Conservation (phyloP, 2,888 invertebrate species). For the Gymnoscelis rufifasciata region DNA sequence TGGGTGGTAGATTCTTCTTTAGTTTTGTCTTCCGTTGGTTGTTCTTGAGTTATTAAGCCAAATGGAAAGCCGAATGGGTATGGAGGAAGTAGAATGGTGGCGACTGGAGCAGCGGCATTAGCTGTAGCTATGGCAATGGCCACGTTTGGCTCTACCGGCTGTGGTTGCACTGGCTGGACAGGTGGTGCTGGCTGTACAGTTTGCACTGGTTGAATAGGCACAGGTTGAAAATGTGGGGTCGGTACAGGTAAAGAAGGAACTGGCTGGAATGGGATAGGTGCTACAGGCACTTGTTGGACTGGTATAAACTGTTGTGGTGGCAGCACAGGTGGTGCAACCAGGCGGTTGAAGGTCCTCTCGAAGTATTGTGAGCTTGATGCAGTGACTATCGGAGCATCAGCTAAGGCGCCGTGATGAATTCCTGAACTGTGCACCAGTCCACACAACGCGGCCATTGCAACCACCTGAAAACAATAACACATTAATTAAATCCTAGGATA, state of each 20-base stretch:
- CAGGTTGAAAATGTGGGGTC: not conserved
- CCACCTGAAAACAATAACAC: slow-evolving; percentile 58
- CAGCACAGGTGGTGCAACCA: slow-evolving; percentile 42
- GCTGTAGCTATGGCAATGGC: slow-evolving; percentile 69
- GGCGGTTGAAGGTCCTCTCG: slow-evolving; percentile 81
- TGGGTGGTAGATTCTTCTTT: slow-evolving; percentile 49
- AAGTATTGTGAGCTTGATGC: slow-evolving; percentile 84
- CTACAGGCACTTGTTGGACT: slow-evolving; percentile 10
- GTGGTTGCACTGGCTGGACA: slow-evolving; percentile 30
- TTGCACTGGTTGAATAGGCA: slow-evolving; percentile 21
- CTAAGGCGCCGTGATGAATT: slow-evolving; percentile 38
- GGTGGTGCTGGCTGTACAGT: slow-evolving; percentile 30
- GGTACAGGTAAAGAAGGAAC: not conserved
- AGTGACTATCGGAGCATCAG: slow-evolving; percentile 78
- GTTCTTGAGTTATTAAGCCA: slow-evolving; percentile 50
- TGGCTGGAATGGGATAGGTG: slow-evolving; percentile 7
- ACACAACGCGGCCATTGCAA: slow-evolving; percentile 45
- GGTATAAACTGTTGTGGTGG: slow-evolving; percentile 17
- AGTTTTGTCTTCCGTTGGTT: slow-evolving; percentile 45
- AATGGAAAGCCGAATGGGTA: slow-evolving; percentile 64
- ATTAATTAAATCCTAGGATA: no score
- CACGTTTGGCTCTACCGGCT: slow-evolving; percentile 53
- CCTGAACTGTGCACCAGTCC: slow-evolving; percentile 51
- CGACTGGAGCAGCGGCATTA: slow-evolving; percentile 66
- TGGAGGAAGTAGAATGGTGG: slow-evolving; percentile 65